These are phyloP conservation scores for Rotaria magnacalcarata DNA, from an alignment of 2,888 invertebrate genomes.

Conservation along the genomic window DNA sequence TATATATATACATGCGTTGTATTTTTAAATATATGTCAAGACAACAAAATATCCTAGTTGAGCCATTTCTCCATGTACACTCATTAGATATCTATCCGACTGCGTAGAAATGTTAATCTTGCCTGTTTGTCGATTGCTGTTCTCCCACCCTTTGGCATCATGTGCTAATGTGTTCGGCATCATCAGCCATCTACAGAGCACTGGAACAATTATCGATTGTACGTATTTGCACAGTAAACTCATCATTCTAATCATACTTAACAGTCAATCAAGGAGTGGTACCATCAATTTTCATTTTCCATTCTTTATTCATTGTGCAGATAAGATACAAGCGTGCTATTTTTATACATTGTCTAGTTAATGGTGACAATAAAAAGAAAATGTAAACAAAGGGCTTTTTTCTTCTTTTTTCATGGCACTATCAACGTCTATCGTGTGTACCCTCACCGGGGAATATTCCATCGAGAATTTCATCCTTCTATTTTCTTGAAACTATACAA, in stretches of 20 bases:
- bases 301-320: not conserved
- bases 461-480: not conserved
- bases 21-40: not conserved
- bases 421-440: not conserved
- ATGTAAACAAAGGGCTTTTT: not conserved
- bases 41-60: conserved; percentile 8
- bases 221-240: not conserved
- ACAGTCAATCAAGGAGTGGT: not conserved
- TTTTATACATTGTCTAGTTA: not conserved
- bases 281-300: not conserved
- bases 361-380: not conserved
- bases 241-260: not conserved
- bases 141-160: not conserved
- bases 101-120: not conserved
- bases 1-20: not conserved
- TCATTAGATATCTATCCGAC: not conserved
- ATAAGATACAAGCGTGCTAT: not conserved
- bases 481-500: not conserved
- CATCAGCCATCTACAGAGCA: not conserved
- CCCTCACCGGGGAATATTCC: not conserved
- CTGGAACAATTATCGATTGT: not conserved
- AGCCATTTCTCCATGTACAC: not conserved
- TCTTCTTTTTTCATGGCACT: not conserved
- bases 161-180: not conserved
- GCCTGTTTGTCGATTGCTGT: not conserved